Conservation (phyloP, 2,113 vertebrate species). For the Sterna hirundo region DNA sequence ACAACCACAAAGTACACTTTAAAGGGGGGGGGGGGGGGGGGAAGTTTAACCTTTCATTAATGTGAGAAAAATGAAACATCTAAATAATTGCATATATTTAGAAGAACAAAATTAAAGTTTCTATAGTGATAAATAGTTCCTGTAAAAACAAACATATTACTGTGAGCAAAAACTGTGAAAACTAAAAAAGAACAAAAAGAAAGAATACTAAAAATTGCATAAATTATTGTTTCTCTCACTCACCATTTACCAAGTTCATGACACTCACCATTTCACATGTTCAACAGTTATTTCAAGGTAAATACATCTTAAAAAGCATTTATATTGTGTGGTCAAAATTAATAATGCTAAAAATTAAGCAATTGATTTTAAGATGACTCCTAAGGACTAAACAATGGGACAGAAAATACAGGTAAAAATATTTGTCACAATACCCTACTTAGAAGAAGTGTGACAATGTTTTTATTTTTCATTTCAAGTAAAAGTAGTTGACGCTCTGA, state of each 20-base stretch:
- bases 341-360: not conserved
- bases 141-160: not conserved
- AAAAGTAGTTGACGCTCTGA: not conserved
- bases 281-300: not conserved
- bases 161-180: not conserved
- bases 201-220: not conserved
- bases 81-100: not conserved
- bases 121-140: not conserved
- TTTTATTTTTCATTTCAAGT: not conserved
- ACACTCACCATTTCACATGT: not conserved
- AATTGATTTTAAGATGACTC: not conserved
- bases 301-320: rapidly evolving
- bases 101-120: not conserved
- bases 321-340: not conserved
- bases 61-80: not conserved
- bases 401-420: not conserved
- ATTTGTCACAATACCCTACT: not conserved
- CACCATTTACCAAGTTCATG: not conserved
- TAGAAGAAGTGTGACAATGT: not conserved
- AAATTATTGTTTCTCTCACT: not conserved
- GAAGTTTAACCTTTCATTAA: not conserved
- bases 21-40: no score
- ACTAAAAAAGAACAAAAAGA: no score
- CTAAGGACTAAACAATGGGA: not conserved
- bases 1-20: not conserved